These are phyloP conservation scores for Cheirogaleus medius DNA, from an alignment of 2,113 vertebrate genomes.

Conservation along the genomic window DNA sequence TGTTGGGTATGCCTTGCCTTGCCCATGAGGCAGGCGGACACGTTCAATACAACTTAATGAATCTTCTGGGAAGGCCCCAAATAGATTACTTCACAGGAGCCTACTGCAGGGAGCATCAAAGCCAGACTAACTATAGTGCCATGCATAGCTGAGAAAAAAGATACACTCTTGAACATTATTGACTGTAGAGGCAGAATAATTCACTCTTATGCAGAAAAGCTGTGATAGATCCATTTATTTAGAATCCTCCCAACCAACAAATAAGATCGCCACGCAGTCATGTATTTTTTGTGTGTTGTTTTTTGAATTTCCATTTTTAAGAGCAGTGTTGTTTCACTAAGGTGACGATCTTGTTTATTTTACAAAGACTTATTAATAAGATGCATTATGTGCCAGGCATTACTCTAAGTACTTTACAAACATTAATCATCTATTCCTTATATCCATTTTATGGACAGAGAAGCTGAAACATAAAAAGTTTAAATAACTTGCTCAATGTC, in stretches of 20 bases:
- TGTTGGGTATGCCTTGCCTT: slow-evolving; percentile 25
- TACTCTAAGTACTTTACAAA: neutral
- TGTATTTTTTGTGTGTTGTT: neutral
- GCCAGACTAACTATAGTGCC: neutral
- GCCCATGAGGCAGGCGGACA: slow-evolving; percentile 41
- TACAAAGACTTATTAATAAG: neutral
- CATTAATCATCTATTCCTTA: neutral
- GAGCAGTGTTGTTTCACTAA: neutral
- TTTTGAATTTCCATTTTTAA: neutral
- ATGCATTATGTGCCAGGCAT: neutral
- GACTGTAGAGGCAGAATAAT: neutral
- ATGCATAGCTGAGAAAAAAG: neutral
- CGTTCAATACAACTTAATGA: slow-evolving; percentile 56
- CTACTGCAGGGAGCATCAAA: slow-evolving; percentile 12
- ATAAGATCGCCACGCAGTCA: neutral
- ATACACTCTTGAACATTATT: neutral
- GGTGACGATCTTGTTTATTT: neutral
- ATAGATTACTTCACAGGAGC: slow-evolving; percentile 38
- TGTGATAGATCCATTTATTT: neutral
- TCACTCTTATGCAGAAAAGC: slow-evolving; percentile 17
- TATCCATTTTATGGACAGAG: neutral
- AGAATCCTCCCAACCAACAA: neutral
- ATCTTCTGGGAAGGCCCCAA: slow-evolving; percentile 65
- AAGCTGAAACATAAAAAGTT: neutral
- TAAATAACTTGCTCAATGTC: neutral